Evolutionary conservation across 35 echinoderm and acorn worm genomes (phyloP), one percentile per base, ranked within the genome.

Genomic region (Apostichopus japonicus): DNA sequence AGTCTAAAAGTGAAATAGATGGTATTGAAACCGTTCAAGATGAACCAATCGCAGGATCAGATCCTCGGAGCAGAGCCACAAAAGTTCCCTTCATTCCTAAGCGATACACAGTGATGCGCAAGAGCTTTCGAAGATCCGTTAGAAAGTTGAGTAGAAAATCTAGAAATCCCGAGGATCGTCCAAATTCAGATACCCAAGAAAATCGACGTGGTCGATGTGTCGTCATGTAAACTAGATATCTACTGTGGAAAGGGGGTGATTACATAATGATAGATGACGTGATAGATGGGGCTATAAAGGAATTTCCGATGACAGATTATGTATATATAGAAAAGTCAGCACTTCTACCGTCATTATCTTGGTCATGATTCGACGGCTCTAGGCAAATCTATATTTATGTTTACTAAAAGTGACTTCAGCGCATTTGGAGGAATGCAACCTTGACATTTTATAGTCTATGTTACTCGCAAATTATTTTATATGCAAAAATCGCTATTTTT

Each of bases 21-120:
- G 44, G 55, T 11, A 75, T 75, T 7, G 21, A 75, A 75, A 72
- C 75, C 17, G 78, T 81, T 6, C 54, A 6, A 17, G 89, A 91
- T 72, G 88, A 62, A 33, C 55, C 86, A 11, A 3, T 83, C 9
- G n/a, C 8, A 33, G 21, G 4, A 19, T 44, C 86, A n/a, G 93
- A 90, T 62, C 87, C 86, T 9, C 54, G 87, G 13, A 23, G 77
- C 1, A 54, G 78, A 51, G 87, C 90, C n/a, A 91, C 16, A 2
- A 80, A 71, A 6, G 79, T 87, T 10, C 93, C 93, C 0, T 94
- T 94, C 90, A 86, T 53, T n/a, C 93, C 93, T 19, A 91, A 59
- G n/a, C 55, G 93, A 53, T 94, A 94, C 79, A 94, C 93, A 2
- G 33, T 89, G 2, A 51, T 91, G 8, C 33, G 77, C 23, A 77